Evolutionary conservation across 2,113 vertebrate genomes (phyloP).

Genomic region (Actenoides lindsayi): DNA sequence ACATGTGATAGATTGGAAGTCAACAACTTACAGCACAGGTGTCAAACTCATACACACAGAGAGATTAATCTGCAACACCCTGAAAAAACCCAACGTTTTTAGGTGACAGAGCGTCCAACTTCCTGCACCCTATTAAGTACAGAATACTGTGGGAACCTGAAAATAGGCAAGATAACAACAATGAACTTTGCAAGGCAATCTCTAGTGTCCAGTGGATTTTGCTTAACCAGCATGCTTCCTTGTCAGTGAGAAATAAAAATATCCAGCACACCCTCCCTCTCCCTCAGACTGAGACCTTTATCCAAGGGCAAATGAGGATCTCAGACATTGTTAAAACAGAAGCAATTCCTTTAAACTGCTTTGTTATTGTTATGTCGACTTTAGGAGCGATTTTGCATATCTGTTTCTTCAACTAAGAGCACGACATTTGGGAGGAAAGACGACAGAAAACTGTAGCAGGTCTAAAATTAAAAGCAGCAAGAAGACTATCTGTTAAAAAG

Average conservation of each 20-base stretch:
- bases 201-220: neutral
- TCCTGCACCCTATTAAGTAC: neutral
- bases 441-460: neutral
- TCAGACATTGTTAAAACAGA: neutral
- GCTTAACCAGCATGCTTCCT: neutral
- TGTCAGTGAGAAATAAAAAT: neutral
- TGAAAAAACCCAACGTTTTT: neutral
- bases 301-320: neutral
- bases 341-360: neutral
- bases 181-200: neutral
- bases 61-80: neutral
- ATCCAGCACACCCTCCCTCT: neutral
- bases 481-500: neutral
- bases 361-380: neutral
- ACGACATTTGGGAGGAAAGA: neutral
- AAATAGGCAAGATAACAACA: neutral
- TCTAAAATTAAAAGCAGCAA: neutral
- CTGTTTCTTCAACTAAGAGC: neutral
- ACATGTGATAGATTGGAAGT: neutral
- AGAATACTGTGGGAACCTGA: neutral
- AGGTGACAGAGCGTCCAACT: neutral
- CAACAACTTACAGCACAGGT: neutral
- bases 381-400: neutral
- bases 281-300: neutral
- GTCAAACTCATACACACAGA: neutral